Conservation (phyloP, 92 coral and sea anemone genomes). For the Pocillopora grandis region DNA sequence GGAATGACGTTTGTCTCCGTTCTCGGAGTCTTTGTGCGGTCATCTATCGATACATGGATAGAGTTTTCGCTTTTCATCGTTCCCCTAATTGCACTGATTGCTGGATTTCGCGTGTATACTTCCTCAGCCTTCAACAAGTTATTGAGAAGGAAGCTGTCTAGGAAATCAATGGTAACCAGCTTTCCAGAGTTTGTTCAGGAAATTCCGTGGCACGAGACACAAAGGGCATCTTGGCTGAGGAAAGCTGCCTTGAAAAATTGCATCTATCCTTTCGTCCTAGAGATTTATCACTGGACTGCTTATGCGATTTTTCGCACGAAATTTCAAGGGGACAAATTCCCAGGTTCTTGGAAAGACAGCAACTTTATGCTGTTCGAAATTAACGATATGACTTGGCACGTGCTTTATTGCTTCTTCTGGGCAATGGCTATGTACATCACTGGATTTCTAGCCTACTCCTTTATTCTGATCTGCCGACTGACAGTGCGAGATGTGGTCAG, state of each 20-base stretch:
- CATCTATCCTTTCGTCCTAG: constrained; percentile 76
- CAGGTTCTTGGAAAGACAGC: constrained; percentile 61
- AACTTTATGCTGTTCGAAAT: constrained; percentile 18
- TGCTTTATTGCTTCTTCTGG: constrained; percentile 83
- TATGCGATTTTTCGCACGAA: constrained; percentile 62
- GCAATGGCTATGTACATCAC: constrained; percentile 77
- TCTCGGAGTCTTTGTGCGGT: constrained; percentile 87
- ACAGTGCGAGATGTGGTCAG: constrained; percentile 80
- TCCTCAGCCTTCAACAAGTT: constrained; percentile 69
- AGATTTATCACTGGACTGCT: constrained; percentile 85
- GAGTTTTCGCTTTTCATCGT: constrained; percentile 89
- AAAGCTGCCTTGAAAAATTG: constrained; percentile 79
- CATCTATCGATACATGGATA: constrained; percentile 89
- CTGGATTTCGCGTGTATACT: constrained; percentile 71
- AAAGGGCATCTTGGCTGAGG: constrained; percentile 69
- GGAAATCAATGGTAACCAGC: constrained; percentile 35
- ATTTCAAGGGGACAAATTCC: constrained; percentile 55
- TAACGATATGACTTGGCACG: constrained; percentile 54
- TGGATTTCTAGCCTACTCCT: constrained; percentile 82
- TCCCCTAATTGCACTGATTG: constrained; percentile 74
- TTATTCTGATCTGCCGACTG: constrained; percentile 76
- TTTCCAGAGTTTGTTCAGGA: constrained; percentile 57
- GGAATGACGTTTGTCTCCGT: constrained; percentile 74
- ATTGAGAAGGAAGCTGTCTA: constrained; percentile 60
- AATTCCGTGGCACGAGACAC: constrained; percentile 72